Base-by-base conservation (phyloP, 2,797 vertebrate genomes). In the Chrysocyon brachyurus region DNA sequence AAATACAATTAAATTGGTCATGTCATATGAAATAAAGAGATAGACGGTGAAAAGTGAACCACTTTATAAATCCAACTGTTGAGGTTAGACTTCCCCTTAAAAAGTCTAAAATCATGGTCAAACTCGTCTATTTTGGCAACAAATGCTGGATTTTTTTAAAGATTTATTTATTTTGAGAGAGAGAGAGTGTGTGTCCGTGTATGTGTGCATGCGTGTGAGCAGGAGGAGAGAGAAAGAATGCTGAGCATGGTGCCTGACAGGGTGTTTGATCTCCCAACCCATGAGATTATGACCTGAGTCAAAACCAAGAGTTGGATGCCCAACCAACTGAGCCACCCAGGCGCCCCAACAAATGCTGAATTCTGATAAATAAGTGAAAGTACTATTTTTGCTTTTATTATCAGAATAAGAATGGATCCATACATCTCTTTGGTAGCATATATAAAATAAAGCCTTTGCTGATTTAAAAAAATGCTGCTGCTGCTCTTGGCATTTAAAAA, bases 91-190 rank as follows among this genome's bases (percentile, higher is more conserved):
- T 92, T 5, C 14, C 15, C 36, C 31, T 46, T 72, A 28, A 72
- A 77, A 96, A 82, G 56, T 88, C 17, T 61, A 81, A 87, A 96
- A 90, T 87, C 24, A 94, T 89, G 21, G 28, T 33, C 85, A 81
- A 87, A 79, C 17, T 52, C 78, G 22, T 90, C 77, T 81, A 87
- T 78, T 95, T 94, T 94, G 78, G 70, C 17, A 91, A 83, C 7
- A 70, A 46, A 46, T 46, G 40, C 40, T 46, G 40, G 40, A 46
- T 46, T 46, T 46, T 40, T 46, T 46, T 46, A 8, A 46, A 46
- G 40, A 46, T 46, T 46, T 46, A 46, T 46, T 46, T 46, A 46
- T 46, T 46, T 46, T 46, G 40, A 46, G 40, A 46, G 40, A 46
- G 40, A 46, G 40, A 40, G 40, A 40, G 40, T 1, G 40, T 6